Conservation (phyloP, 2,888 invertebrate species). For the Agrotis exclamationis region DNA sequence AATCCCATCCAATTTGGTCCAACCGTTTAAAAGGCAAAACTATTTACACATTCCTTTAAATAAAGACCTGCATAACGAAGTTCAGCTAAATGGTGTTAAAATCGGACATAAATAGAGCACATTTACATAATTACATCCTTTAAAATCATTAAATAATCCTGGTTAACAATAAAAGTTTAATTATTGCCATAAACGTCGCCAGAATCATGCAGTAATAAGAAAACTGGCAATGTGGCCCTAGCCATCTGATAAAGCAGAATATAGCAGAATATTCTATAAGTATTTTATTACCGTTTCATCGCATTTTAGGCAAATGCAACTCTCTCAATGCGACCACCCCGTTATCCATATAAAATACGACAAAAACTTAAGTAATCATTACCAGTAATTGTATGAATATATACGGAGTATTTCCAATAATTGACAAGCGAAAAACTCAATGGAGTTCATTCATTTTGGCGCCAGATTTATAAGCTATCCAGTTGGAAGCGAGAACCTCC, state of each 20-base stretch:
- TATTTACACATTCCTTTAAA: slow-evolving; percentile 24
- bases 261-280: neutral
- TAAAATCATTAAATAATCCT: slow-evolving; percentile 37
- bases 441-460: slow-evolving; percentile 87
- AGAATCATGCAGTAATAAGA: slow-evolving; percentile 28
- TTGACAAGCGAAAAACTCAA: slow-evolving; percentile 78
- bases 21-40: slow-evolving; percentile 2
- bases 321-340: slow-evolving; percentile 35
- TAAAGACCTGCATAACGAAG: neutral
- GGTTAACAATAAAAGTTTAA: slow-evolving; percentile 35
- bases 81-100: slow-evolving; percentile 4
- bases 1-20: slow-evolving; percentile 13
- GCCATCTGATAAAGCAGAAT: slow-evolving; percentile 9
- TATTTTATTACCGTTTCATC: slow-evolving; percentile 7
- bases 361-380: slow-evolving; percentile 71
- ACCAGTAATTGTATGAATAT: slow-evolving; percentile 74
- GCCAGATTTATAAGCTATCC: slow-evolving; percentile 87
- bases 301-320: slow-evolving; percentile 1
- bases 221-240: neutral
- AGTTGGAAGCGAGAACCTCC: slow-evolving; percentile 81
- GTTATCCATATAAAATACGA: slow-evolving; percentile 68
- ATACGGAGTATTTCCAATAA: slow-evolving; percentile 77
- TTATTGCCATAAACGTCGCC: slow-evolving; percentile 41
- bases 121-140: slow-evolving; percentile 53
- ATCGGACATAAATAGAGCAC: slow-evolving; percentile 26